A percentile compares a stretch with the other conserved stretches of the same genome.
Conservation (phyloP, 2,888 invertebrate genomes). For the Sinotaia quadrata region DNA sequence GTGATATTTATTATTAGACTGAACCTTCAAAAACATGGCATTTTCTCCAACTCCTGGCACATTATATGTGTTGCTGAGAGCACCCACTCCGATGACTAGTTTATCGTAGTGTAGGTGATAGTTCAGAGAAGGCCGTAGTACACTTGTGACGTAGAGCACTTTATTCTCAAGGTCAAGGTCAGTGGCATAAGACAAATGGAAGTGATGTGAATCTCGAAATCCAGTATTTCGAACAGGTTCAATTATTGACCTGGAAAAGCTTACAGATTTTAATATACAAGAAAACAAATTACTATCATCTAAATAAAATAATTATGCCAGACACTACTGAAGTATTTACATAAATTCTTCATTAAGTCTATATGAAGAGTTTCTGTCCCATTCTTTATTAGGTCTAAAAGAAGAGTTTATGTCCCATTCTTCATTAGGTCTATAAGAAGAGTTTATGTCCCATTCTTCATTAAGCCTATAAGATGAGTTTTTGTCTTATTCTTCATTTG, state of each 20-base stretch:
- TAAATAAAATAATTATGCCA: background rate
- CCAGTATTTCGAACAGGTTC: constrained; percentile 71
- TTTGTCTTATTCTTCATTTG: no score
- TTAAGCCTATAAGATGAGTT: no score
- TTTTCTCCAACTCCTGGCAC: constrained; percentile 72
- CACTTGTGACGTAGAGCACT: constrained; percentile 62
- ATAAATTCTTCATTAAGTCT: background rate
- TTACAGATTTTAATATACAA: background rate
- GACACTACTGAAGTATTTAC: background rate
- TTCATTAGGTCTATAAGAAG: no score
- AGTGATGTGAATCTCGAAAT: constrained; percentile 70
- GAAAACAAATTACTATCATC: background rate
- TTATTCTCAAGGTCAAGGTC: constrained; percentile 60
- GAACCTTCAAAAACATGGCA: constrained; percentile 73
- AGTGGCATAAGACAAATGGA: constrained; percentile 67
- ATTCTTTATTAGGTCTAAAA: no score
- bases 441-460: no score
- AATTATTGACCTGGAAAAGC: constrained; percentile 69
- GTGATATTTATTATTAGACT: no score
- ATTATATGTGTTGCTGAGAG: constrained; percentile 72
- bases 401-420: no score
- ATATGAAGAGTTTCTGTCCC: background rate
- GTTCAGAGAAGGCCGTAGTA: constrained; percentile 51
- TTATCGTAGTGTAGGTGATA: constrained; percentile 70
- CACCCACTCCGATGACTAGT: constrained; percentile 73